Evolutionary conservation across 2,797 vertebrate species (phyloP).

Genomic region (Bucorvus abyssinicus): DNA sequence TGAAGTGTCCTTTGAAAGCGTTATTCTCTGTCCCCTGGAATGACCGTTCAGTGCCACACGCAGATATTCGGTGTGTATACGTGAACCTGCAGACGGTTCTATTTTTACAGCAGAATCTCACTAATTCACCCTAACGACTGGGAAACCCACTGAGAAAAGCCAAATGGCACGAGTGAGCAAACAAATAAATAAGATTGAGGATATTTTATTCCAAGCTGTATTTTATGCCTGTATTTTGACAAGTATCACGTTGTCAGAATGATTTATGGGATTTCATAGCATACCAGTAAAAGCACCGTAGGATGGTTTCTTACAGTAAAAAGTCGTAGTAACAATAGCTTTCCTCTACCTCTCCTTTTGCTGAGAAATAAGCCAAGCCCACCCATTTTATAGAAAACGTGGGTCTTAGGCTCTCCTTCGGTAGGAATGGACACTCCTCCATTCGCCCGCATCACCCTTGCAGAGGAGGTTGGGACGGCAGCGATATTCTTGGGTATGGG

Average conservation of each 20-base stretch:
- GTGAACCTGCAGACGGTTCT: constrained; percentile 2
- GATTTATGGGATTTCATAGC: constrained; percentile 75
- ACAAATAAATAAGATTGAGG: constrained; percentile 56
- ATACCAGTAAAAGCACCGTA: constrained; percentile 68
- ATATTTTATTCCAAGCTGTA: constrained; percentile 52
- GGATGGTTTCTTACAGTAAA: constrained; percentile 70
- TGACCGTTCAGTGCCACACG: constrained; percentile 9
- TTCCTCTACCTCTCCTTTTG: constrained; percentile 25
- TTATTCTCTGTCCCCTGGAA: constrained; percentile 35
- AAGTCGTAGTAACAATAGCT: constrained; percentile 67
- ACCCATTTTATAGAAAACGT: constrained; percentile 9
- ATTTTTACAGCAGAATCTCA: constrained; percentile 54
- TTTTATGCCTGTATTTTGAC: constrained; percentile 73
- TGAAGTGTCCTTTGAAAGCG: constrained; percentile 28
- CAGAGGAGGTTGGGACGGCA: not conserved
- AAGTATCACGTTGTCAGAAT: constrained; percentile 64
- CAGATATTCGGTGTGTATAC: not conserved
- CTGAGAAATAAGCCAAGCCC: constrained; percentile 16
- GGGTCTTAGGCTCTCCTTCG: not conserved
- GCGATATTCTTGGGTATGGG: not conserved
- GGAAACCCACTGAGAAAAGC: constrained; percentile 53
- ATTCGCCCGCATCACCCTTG: not conserved
- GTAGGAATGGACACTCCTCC: not conserved
- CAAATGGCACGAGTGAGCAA: constrained; percentile 49
- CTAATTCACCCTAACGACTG: constrained; percentile 60